Base-by-base conservation (phyloP, 2,888 invertebrate species). In the Oeneis ivallda region DNA sequence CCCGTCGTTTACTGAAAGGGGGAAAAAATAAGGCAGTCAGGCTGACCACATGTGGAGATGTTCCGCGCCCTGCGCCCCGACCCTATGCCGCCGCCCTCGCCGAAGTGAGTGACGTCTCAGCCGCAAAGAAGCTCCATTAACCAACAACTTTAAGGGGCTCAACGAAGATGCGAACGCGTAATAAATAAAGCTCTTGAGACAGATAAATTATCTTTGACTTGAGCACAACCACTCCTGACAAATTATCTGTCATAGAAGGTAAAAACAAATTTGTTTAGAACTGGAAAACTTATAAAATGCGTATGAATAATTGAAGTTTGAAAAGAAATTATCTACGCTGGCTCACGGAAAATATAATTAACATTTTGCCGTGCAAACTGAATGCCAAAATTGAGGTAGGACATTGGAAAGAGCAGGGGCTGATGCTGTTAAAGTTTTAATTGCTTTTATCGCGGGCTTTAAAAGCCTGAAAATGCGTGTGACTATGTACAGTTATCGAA, bases 161-260 rank as follows among this genome's bases (percentile, higher is more conserved):
- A 84, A 78, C 82, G 78, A 78, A 86, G 87, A 89, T 84, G 84
- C 85, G 86, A 87, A 87, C 87, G 84, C 85, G 86, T 86, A 89
- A 90, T 90, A 91, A 91, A 90, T 91, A 90, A 90, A 87, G 85
- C 84, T 83, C 83, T 85, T 82, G 88, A 90, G 89, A 89, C 89
- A 89, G 88, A 91, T 90, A 90, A 90, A 90, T 91, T 90, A 90
- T 89, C 87, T 90, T 90, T 89, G 90, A 89, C 89, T 91, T 81
- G 83, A 82, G 81, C 84, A 85, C 82, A 84, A 87, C 83, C 81
- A 85, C 85, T 82, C 83, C 81, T 89, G 89, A 91, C 89, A 89
- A 90, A 91, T 90, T 88, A 85, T 86, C 86, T 87, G 89, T 89
- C 90, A 89, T 89, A 89, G 86, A 85, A 85, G 85, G 85, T 84